Evolutionary conservation across 2,797 vertebrate genomes (phyloP), one percentile per base, ranked within the genome.

Genomic region (Channallabes apus): DNA sequence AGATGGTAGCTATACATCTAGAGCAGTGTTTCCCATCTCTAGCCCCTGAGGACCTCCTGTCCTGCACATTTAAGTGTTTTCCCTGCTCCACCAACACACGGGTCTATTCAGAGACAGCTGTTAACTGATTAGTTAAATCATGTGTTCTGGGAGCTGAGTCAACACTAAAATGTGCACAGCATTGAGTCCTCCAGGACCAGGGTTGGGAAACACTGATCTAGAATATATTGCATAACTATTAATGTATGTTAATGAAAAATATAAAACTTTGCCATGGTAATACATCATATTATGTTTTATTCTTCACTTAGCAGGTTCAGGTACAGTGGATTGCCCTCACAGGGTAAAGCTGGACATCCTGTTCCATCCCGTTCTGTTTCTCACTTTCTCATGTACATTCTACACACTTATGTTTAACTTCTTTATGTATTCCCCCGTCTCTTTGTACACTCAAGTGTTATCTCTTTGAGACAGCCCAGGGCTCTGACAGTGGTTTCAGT

Each of bases 401-500:
- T 12, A 11, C 41, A 82, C 12, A 59, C 69, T 76, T 73, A 29
- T 5, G 58, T 38, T 46, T 59, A 27, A 71, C 17, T 41, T 82
- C 17, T 71, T 78, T 85, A 84, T 58, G 29, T 78, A 35, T 61
- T 78, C 58, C 32, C 76, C 5, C 6, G 22, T 61, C 76, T 59
- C 56, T 78, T 78, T 78, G 82, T 85, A 87, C 86, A 86, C 80
- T 82, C 80, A 86, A 82, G 79, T 80, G 68, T 87, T 88, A 84
- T 61, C 76, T 61, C 56, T 61, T 61, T 78, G 76, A 6, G 75
- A 51, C 76, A 83, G 87, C 72, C 84, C 41, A 79, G 71, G 77
- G 88, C 89, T 87, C 84, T 88, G 86, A 83, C 86, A 87, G 87
- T 86, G 87, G 90, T 90, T 91, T 88, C 85, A 91, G 88, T 88